These are phyloP conservation scores for Daphoenositta chrysoptera DNA, from an alignment of 2,113 vertebrate genomes.

Conservation along the genomic window DNA sequence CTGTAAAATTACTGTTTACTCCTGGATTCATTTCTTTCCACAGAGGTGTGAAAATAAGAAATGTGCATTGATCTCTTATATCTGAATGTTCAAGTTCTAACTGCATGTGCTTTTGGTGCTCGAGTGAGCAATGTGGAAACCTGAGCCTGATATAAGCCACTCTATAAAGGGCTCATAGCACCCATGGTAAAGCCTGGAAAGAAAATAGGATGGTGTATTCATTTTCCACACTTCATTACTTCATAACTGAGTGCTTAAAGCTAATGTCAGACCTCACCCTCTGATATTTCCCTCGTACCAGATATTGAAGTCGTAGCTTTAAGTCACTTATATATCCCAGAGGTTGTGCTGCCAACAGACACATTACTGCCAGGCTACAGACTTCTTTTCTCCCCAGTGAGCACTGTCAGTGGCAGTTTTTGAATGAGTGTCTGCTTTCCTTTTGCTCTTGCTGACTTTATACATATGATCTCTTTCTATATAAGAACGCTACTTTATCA, in stretches of 20 bases:
- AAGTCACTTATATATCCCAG: background rate
- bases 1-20: fast-evolving
- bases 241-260: fast-evolving
- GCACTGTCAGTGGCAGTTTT: background rate
- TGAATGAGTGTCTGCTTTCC: background rate
- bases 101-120: background rate
- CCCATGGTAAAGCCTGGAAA: background rate
- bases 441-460: background rate
- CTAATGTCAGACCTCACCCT: background rate
- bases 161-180: background rate
- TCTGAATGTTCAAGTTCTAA: background rate
- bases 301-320: background rate
- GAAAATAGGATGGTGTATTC: background rate
- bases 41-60: background rate
- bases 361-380: background rate
- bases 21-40: background rate
- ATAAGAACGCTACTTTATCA: background rate
- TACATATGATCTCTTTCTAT: background rate
- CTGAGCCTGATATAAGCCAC: background rate
- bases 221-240: background rate
- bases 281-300: background rate
- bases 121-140: fast-evolving
- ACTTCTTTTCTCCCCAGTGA: background rate
- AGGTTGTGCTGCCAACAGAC: background rate
- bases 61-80: background rate